Conservation (phyloP, 2,113 vertebrate genomes). For the Odocoileus virginianus region DNA sequence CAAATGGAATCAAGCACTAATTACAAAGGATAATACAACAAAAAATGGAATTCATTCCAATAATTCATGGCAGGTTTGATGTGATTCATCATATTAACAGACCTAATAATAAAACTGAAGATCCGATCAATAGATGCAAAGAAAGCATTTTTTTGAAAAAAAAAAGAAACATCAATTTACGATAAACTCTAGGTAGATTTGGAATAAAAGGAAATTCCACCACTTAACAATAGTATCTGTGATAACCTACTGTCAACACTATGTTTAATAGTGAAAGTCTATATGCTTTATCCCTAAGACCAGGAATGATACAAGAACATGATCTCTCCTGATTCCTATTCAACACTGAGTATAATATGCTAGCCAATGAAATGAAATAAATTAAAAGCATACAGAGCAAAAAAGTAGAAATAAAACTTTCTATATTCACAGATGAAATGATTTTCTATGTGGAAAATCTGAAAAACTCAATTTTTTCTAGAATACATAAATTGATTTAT, state of each 20-base stretch:
- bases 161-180: not conserved
- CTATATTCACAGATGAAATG: not conserved
- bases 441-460: not conserved
- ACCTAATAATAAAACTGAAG: not conserved
- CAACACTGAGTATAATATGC: not conserved
- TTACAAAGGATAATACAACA: not conserved
- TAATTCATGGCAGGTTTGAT: not conserved
- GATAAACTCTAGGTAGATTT: not conserved
- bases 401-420: not conserved
- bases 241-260: not conserved
- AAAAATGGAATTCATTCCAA: not conserved
- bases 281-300: not conserved
- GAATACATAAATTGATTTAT: not conserved
- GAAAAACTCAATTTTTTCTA: not conserved
- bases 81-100: not conserved
- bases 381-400: not conserved
- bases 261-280: not conserved
- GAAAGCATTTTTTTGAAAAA: not conserved
- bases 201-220: not conserved
- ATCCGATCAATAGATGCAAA: not conserved
- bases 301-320: not conserved
- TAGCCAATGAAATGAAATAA: not conserved
- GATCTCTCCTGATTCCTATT: not conserved
- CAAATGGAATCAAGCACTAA: not conserved
- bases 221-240: not conserved